A percentile compares a stretch with the other conserved stretches of the same genome.
phyloP scores from a whole-genome alignment of 2,113 vertebrate genomes.

The Aythya baeri region DNA sequence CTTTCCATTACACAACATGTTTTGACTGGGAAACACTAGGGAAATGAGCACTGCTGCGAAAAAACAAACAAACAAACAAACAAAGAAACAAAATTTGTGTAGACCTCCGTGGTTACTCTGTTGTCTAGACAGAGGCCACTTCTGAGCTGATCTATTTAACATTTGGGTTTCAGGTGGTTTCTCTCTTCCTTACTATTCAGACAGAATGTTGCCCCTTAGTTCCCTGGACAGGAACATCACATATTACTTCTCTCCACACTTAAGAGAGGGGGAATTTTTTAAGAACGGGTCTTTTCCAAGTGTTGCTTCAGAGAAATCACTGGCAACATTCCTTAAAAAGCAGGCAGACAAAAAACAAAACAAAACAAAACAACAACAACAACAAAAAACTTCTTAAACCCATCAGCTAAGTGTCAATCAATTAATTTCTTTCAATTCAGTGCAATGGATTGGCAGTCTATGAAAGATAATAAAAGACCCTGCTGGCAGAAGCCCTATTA shows the following conservation, averaged over 20 bases:
- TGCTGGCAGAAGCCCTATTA: neutral
- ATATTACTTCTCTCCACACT: neutral
- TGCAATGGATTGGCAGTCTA: neutral
- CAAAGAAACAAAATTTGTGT: neutral
- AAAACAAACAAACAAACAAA: too few relatives aligned
- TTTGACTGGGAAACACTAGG: neutral
- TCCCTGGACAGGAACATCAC: neutral
- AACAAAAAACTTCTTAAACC: neutral
- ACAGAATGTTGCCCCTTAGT: neutral
- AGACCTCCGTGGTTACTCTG: neutral
- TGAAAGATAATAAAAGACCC: neutral
- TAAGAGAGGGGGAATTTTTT: neutral
- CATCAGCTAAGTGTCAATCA: neutral
- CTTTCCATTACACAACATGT: neutral
- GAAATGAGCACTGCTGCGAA: neutral
- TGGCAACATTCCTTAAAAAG: neutral
- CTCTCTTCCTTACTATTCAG: neutral
- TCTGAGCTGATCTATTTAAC: neutral
- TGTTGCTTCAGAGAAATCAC: neutral
- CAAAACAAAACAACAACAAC: neutral
- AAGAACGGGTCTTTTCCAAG: neutral
- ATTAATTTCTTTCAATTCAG: neutral
- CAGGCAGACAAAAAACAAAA: neutral
- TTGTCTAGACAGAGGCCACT: neutral
- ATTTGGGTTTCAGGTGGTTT: neutral